phyloP scores from a whole-genome alignment of 2,113 vertebrate genomes.

The Eretmochelys imbricata region DNA sequence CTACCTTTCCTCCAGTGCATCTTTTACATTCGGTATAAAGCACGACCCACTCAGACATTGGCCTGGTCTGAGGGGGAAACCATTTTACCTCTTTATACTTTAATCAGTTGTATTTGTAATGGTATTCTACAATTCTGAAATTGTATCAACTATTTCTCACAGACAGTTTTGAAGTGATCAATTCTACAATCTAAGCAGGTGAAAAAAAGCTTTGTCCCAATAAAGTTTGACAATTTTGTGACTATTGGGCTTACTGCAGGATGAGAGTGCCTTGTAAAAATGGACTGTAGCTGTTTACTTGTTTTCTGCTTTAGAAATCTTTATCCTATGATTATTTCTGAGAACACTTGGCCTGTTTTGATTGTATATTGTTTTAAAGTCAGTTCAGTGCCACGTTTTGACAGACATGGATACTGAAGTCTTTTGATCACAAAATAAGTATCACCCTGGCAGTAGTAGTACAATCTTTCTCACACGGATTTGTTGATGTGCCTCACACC shows the following conservation, averaged over 20 bases:
- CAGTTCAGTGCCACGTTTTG: not conserved
- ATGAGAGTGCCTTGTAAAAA: not conserved
- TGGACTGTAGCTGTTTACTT: rapidly evolving
- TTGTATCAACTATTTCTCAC: not conserved
- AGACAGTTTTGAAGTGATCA: rapidly evolving
- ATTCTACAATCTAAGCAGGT: not conserved
- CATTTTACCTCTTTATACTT: not conserved
- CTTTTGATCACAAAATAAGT: not conserved
- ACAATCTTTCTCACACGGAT: not conserved
- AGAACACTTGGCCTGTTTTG: not conserved
- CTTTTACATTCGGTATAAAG: not conserved
- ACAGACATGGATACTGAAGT: not conserved
- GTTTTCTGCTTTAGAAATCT: not conserved
- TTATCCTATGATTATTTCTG: not conserved
- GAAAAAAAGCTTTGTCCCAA: rapidly evolving
- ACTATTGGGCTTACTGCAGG: not conserved
- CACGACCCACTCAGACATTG: not conserved
- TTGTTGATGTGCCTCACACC: not conserved
- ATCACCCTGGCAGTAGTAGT: not conserved
- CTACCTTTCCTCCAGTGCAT: not conserved
- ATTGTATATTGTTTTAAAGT: not conserved
- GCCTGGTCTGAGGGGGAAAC: not conserved
- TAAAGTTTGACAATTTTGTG: not conserved
- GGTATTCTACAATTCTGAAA: not conserved
- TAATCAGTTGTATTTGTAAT: not conserved